These are phyloP conservation scores for Tipula confusa DNA, from an alignment of 2,888 invertebrate species.

Conservation along the genomic window DNA sequence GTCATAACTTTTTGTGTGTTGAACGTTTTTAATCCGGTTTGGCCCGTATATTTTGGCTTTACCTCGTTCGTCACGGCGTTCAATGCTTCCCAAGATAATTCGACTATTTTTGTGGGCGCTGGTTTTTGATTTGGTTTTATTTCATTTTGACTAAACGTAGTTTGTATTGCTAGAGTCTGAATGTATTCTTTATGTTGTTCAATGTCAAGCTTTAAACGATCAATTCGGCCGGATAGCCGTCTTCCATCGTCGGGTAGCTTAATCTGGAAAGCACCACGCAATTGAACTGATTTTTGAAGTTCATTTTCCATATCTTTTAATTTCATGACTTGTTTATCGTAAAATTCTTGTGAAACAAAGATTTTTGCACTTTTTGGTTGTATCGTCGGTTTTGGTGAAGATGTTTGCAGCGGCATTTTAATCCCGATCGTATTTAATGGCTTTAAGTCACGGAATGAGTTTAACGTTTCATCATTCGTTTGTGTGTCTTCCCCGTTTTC, in stretches of 20 bases:
- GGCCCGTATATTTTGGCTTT: conserved; percentile 44
- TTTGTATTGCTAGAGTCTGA: conserved; percentile 52
- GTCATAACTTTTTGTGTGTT: conserved; percentile 65
- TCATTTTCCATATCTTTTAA: conserved; percentile 51
- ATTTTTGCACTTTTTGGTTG: neutral
- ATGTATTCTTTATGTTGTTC: too few species aligned
- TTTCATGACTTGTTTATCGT: conserved; percentile 52
- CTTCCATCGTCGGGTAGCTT: conserved; percentile 55
- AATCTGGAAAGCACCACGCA: conserved; percentile 41
- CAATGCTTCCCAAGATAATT: conserved; percentile 44
- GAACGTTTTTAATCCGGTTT: conserved; percentile 62
- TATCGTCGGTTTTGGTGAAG: neutral
- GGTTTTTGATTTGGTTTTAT: too few species aligned
- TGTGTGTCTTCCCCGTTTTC: neutral
- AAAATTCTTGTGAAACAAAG: conserved; percentile 40
- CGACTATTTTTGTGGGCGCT: conserved; percentile 1
- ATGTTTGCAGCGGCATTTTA: neutral
- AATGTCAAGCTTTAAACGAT: conserved; percentile 50
- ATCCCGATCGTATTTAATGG: neutral
- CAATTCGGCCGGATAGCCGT: conserved; percentile 53
- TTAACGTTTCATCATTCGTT: neutral
- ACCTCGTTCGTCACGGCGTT: conserved; percentile 44
- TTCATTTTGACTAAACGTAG: conserved; percentile 38
- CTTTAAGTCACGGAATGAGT: too few species aligned
- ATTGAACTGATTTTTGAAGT: conserved; percentile 44